Evolutionary conservation across 2,888 invertebrate species (phyloP).

Genomic region (Dicycla oo): DNA sequence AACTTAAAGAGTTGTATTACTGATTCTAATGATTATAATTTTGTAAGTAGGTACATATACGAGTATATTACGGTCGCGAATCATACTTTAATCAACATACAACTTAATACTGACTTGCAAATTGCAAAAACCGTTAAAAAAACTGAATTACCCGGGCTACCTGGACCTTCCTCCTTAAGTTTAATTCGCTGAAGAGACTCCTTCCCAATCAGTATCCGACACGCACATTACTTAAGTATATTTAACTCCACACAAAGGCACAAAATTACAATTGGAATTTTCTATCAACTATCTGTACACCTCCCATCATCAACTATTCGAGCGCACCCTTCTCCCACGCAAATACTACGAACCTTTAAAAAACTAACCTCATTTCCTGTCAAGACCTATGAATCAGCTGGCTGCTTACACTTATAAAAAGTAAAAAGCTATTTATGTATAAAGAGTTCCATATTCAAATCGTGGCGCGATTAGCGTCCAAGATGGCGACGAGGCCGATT

Average conservation of each 20-base stretch:
- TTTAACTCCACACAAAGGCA: slow-evolving; percentile 16
- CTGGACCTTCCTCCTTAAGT: neutral
- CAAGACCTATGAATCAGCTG: slow-evolving; percentile 77
- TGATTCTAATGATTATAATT: too few relatives aligned
- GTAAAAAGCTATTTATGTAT: slow-evolving; percentile 77
- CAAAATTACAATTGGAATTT: slow-evolving; percentile 24
- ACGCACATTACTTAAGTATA: neutral
- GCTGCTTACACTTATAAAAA: slow-evolving; percentile 70
- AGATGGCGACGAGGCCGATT: slow-evolving; percentile 84
- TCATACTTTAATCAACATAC: too few relatives aligned
- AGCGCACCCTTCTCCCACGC: slow-evolving; percentile 50
- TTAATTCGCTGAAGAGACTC: neutral
- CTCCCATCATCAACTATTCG: slow-evolving; percentile 34
- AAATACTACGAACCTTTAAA: slow-evolving; percentile 55
- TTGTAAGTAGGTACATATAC: too few relatives aligned
- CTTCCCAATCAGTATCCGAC: neutral
- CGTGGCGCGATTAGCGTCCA: slow-evolving; percentile 85
- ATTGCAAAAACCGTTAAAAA: too few relatives aligned
- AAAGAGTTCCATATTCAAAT: slow-evolving; percentile 88
- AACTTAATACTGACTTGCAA: too few relatives aligned
- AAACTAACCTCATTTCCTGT: slow-evolving; percentile 77
- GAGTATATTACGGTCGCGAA: too few relatives aligned
- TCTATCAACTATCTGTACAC: slow-evolving; percentile 47
- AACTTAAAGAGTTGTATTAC: too few relatives aligned
- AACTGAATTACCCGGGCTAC: too few relatives aligned